Conservation (phyloP, 2,888 invertebrate species). For the Liposcelis brunnea region DNA sequence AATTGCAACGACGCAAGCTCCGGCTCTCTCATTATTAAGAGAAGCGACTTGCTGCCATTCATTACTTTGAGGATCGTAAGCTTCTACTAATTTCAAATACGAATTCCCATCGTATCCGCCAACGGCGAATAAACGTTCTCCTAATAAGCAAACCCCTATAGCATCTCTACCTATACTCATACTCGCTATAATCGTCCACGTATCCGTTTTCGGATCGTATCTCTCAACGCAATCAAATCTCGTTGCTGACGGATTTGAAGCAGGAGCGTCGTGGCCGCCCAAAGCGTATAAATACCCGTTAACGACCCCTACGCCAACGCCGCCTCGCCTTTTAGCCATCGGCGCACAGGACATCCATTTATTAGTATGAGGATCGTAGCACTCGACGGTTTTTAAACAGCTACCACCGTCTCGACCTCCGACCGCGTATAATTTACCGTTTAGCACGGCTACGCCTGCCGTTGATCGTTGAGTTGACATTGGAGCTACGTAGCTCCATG, state of each 20-base stretch:
- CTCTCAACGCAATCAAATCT: conserved; percentile 82
- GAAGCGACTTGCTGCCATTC: conserved; percentile 59
- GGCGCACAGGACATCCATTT: conserved; percentile 74
- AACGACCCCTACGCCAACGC: conserved; percentile 76
- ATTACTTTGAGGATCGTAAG: conserved; percentile 69
- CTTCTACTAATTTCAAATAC: conserved; percentile 73
- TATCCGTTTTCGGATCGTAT: conserved; percentile 54
- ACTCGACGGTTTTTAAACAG: conserved; percentile 79
- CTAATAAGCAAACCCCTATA: conserved; percentile 72
- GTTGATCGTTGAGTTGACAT: conserved; percentile 82
- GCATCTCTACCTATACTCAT: conserved; percentile 74
- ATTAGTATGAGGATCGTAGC: conserved; percentile 53
- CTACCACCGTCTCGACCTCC: conserved; percentile 86
- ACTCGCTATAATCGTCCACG: conserved; percentile 72
- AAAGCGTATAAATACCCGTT: conserved; percentile 81
- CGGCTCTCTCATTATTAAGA: conserved; percentile 68
- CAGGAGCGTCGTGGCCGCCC: conserved; percentile 88
- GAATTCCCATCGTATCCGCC: conserved; percentile 87
- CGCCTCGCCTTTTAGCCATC: conserved; percentile 72
- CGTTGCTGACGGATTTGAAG: conserved; percentile 63
- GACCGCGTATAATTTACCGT: conserved; percentile 71
- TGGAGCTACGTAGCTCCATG: conserved; percentile 79
- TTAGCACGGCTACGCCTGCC: conserved; percentile 76
- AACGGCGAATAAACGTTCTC: conserved; percentile 61
- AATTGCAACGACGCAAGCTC: conserved; percentile 59